These are phyloP conservation scores for Campoletis raptor DNA, from an alignment of 2,888 invertebrate genomes.

Conservation along the genomic window DNA sequence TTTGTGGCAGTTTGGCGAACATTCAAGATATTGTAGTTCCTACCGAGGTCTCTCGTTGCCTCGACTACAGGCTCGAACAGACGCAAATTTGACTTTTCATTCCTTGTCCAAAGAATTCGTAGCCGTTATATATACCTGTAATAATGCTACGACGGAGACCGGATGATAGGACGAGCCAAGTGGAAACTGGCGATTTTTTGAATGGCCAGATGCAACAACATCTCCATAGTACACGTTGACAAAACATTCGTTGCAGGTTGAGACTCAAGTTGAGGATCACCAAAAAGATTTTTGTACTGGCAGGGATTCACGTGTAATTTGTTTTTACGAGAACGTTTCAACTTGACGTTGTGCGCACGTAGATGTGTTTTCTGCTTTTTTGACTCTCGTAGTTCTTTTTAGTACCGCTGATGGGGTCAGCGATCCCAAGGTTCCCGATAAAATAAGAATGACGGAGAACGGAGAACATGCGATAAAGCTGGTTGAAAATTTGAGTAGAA, in stretches of 20 bases:
- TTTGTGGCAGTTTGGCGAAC: not conserved
- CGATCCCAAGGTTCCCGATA: not conserved
- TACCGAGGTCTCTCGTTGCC: slow-evolving; percentile 18
- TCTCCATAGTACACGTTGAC: not conserved
- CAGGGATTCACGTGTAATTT: slow-evolving; percentile 31
- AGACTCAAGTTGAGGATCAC: slow-evolving; percentile 3
- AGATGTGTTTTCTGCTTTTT: slow-evolving; percentile 12
- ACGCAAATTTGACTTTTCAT: not conserved
- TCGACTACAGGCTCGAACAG: not conserved
- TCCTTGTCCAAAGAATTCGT: not conserved
- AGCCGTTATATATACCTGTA: slow-evolving; percentile 6
- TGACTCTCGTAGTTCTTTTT: not conserved
- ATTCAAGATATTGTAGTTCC: not conserved
- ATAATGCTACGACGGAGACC: not conserved
- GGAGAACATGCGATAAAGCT: not conserved
- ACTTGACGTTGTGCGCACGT: slow-evolving; percentile 2
- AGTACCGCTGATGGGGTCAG: slow-evolving; percentile 3
- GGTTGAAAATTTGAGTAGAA: slow-evolving; percentile 24
- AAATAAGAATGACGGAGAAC: not conserved
- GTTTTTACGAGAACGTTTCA: slow-evolving; percentile 50
- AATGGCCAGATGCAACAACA: slow-evolving; percentile 20
- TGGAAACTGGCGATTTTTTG: slow-evolving; percentile 28
- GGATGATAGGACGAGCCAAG: slow-evolving; percentile 18
- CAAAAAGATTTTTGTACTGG: slow-evolving; percentile 17
- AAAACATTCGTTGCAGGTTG: slow-evolving; percentile 8